Evolutionary conservation across 1,140 invertebrate species (phyloP).

Genomic region (Musca vetustissima): DNA sequence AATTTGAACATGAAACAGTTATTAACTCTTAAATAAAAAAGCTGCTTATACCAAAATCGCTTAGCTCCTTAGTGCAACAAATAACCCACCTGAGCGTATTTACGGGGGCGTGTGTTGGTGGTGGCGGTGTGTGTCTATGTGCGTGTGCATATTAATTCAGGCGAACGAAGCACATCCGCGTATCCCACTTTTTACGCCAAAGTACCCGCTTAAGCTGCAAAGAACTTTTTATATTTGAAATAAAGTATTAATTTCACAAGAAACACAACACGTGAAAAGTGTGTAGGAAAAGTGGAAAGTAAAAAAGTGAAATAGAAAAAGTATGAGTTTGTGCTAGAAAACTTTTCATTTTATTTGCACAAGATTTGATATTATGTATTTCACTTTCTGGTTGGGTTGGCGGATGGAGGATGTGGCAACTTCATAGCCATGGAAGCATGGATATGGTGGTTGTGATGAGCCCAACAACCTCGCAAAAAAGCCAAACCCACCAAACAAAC

Average conservation of each 20-base stretch:
- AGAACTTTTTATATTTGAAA: constrained; percentile 15
- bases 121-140: background rate
- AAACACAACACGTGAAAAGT: background rate
- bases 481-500: too few species aligned
- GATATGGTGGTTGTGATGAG: too few species aligned
- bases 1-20: constrained; percentile 7
- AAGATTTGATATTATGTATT: too few species aligned
- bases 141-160: background rate
- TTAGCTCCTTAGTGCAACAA: constrained; percentile 10
- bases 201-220: background rate
- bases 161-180: too few species aligned
- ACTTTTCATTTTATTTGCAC: too few species aligned
- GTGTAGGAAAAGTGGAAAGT: too few species aligned
- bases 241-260: constrained; percentile 14
- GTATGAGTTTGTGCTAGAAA: too few species aligned
- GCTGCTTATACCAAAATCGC: constrained; percentile 1
- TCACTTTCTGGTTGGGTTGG: too few species aligned
- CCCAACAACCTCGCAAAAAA: too few species aligned
- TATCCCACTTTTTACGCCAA: too few species aligned
- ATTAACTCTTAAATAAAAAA: constrained; percentile 6
- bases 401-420: too few species aligned
- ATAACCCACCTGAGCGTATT: background rate
- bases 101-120: background rate
- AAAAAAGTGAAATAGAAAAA: constrained; percentile 8
- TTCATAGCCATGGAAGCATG: too few species aligned